Evolutionary conservation across 2,888 invertebrate genomes (phyloP), one percentile per base, ranked within the genome.

Genomic region (Cheilosia urbana): DNA sequence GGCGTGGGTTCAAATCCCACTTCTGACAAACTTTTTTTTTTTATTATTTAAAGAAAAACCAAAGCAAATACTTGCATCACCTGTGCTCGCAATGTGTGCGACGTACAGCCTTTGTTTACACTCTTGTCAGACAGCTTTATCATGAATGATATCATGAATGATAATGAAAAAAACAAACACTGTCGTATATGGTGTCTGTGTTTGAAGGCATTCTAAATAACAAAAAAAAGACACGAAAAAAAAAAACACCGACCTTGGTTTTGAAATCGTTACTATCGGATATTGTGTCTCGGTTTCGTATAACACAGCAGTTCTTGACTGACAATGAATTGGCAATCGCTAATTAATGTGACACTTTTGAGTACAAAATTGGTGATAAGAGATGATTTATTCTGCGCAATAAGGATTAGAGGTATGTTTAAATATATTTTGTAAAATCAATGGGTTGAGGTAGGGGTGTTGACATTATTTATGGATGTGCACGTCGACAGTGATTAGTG

Each of bases 1-100:
- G 85, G 80, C 85, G 85, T 85, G 85, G 85, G 85, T 85, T 85
- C 85, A 71, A 85, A 85, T 85, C 85, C 85, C 85, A 81, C 85
- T 85, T 81, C 85, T 85, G 85, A 85, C 85, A 85, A 85, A 57
- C 19, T 0, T 37, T 80, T 80, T 84, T 79, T 84, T 71, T 65
- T 62, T 37, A 40, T 13, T 55, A 2, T 24, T 24, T 24, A 68
- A 7, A 19, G 13, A 37, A 17, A 17, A 7, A 37, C n/a, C 9
- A 6, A 19, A 9, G 21, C 49, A 19, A 24, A 5, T 49, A 49
- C 21, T 7, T 19, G 7, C 1, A 30, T 45, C 45, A 27, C 30
- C 42, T 45, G 62, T 45, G 30, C 17, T 47, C 24, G 3, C 34
- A 17, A 55, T n/a, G 30, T 9, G 9, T 34, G 11, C 13, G n/a